Conservation (phyloP, 2,888 invertebrate genomes). For the Euproctis similis region DNA sequence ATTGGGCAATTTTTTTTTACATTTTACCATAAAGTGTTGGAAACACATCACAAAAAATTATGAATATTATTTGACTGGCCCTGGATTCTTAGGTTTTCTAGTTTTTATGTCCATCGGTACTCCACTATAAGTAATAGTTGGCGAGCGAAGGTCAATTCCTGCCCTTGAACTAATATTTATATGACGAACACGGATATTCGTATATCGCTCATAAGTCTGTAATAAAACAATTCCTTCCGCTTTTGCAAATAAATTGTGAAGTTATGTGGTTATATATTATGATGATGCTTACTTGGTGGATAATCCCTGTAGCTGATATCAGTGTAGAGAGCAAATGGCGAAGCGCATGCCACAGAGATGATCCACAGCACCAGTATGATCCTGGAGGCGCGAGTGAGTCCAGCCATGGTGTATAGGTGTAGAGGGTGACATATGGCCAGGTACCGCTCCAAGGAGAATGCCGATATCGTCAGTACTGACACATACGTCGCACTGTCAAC, state of each 20-base stretch:
- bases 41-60: too few species aligned
- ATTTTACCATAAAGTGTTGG: too few species aligned
- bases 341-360: conserved; percentile 83
- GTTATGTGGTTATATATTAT: not conserved
- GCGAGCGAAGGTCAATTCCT: too few species aligned
- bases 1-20: too few species aligned
- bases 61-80: too few species aligned
- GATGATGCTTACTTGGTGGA: conserved; percentile 79
- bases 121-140: too few species aligned
- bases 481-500: conserved; percentile 87
- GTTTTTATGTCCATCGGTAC: too few species aligned
- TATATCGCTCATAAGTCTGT: too few species aligned
- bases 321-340: conserved; percentile 84
- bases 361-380: conserved; percentile 88
- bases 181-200: too few species aligned
- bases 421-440: conserved; percentile 90
- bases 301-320: conserved; percentile 83
- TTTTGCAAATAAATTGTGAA: not conserved
- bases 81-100: too few species aligned
- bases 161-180: too few species aligned
- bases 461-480: conserved; percentile 92
- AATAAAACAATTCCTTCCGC: too few species aligned
- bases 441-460: conserved; percentile 92
- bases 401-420: conserved; percentile 88
- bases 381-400: conserved; percentile 82